These are phyloP conservation scores for Leuciscus waleckii DNA, from an alignment of 2,797 vertebrate genomes.

Conservation along the genomic window DNA sequence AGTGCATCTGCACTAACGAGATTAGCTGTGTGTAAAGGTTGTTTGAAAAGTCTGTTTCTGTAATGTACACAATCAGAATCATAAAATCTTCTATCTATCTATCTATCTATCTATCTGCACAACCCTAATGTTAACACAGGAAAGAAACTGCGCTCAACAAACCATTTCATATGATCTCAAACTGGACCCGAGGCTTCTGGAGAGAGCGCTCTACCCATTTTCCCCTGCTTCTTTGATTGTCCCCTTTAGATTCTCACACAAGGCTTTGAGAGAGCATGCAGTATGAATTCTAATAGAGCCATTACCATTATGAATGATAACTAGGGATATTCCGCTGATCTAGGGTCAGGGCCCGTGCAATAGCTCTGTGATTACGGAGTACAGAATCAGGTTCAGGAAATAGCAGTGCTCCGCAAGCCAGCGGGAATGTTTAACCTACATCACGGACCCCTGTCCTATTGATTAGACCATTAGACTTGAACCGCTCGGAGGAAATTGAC, in stretches of 20 bases:
- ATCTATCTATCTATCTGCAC: background rate
- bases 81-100: too few species aligned
- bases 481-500: slow-evolving; percentile 49
- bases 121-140: background rate
- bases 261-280: slow-evolving; percentile 23
- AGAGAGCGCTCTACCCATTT: slow-evolving; percentile 5
- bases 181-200: background rate
- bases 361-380: slow-evolving; percentile 42
- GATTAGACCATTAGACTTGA: slow-evolving; percentile 56
- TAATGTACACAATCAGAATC: background rate
- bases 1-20: background rate
- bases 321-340: slow-evolving; percentile 37
- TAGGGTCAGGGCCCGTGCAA: slow-evolving; percentile 31
- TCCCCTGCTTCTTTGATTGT: slow-evolving; percentile 15
- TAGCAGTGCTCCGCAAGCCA: slow-evolving; percentile 32
- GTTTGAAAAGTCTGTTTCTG: background rate
- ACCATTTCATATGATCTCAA: background rate
- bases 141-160: background rate
- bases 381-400: slow-evolving; percentile 30
- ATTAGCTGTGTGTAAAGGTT: background rate
- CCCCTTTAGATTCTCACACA: slow-evolving; percentile 39
- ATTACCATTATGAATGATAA: slow-evolving; percentile 53
- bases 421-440: slow-evolving; percentile 47
- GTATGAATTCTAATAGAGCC: slow-evolving; percentile 47
- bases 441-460: slow-evolving; percentile 42